These are phyloP conservation scores for Listronotus oregonensis DNA, from an alignment of 1,140 invertebrate genomes.

Conservation along the genomic window DNA sequence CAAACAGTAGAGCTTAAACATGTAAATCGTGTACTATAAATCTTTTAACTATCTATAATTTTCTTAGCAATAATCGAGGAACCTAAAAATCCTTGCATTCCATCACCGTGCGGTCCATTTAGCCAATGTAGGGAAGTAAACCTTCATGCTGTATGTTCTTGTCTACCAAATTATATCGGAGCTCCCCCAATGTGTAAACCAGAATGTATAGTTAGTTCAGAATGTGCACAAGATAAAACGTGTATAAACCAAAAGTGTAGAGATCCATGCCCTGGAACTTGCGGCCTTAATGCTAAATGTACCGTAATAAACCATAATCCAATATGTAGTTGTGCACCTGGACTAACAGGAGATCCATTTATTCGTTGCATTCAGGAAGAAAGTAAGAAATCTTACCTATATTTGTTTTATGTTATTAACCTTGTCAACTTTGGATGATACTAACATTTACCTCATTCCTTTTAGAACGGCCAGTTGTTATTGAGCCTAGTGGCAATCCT, in stretches of 20 bases:
- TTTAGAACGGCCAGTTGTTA: conserved; percentile 57
- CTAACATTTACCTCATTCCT: conserved; percentile 28
- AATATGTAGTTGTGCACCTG: conserved; percentile 72
- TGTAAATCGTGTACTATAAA: too few species aligned
- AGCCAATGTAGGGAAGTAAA: conserved; percentile 69
- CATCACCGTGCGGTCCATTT: conserved; percentile 73
- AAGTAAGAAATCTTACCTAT: conserved; percentile 58
- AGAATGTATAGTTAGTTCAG: conserved; percentile 76
- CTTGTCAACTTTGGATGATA: too few species aligned
- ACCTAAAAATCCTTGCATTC: conserved; percentile 65
- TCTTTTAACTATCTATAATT: conserved; percentile 28
- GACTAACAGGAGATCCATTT: conserved; percentile 75
- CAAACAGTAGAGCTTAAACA: too few species aligned
- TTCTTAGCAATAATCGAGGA: conserved; percentile 51
- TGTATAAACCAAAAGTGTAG: conserved; percentile 76
- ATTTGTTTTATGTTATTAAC: not conserved
- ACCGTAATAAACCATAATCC: conserved; percentile 77
- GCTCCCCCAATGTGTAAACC: conserved; percentile 73
- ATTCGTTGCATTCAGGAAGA: conserved; percentile 65
- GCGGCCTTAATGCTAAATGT: conserved; percentile 74
- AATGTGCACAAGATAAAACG: conserved; percentile 71
- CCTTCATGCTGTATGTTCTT: conserved; percentile 73
- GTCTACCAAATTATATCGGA: conserved; percentile 69
- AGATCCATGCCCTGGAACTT: conserved; percentile 77
- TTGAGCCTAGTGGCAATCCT: conserved; percentile 60